Evolutionary conservation across 30 jellyfish, hydroid and myxozoan species (phyloP).

Genomic region (Pseudorhiza aurosa): DNA sequence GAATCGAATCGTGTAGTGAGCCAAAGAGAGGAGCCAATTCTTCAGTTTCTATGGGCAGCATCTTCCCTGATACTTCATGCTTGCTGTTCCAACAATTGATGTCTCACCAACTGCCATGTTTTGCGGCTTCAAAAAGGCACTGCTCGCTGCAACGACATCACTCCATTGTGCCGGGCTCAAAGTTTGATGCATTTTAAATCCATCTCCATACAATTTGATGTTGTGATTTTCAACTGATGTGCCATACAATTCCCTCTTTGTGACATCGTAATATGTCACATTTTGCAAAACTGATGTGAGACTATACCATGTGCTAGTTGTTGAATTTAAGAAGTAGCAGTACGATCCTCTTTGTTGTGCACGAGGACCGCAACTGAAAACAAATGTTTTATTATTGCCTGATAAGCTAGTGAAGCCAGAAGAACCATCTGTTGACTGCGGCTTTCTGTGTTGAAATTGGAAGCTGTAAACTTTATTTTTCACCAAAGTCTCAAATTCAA

Average conservation of each 20-base stretch:
- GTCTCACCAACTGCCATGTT: not conserved
- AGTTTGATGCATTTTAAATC: not conserved
- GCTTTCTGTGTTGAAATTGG: not conserved
- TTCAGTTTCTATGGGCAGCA: not conserved
- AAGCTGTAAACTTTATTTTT: not conserved
- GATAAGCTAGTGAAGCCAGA: not conserved
- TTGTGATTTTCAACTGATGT: not conserved
- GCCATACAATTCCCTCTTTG: conserved; percentile 18
- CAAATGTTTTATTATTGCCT: not conserved
- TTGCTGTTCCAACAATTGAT: not conserved
- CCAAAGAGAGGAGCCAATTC: too few species aligned
- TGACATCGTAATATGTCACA: conserved; percentile 12
- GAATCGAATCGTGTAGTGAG: too few species aligned
- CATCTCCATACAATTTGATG: conserved; percentile 10
- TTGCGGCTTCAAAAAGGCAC: not conserved
- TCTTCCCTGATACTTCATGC: not conserved
- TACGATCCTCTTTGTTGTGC: not conserved
- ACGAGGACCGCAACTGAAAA: not conserved
- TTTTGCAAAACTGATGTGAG: not conserved
- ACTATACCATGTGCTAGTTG: not conserved
- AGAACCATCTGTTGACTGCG: not conserved
- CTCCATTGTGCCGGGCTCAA: conserved; percentile 6
- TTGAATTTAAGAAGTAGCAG: not conserved
- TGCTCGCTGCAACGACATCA: conserved; percentile 2
- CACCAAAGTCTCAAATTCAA: not conserved